Percentiles rank a stretch among this genome's conserved stretches.
phyloP scores from a whole-genome alignment of 23 tunicate genomes.

The Halocynthia aurantium region DNA sequence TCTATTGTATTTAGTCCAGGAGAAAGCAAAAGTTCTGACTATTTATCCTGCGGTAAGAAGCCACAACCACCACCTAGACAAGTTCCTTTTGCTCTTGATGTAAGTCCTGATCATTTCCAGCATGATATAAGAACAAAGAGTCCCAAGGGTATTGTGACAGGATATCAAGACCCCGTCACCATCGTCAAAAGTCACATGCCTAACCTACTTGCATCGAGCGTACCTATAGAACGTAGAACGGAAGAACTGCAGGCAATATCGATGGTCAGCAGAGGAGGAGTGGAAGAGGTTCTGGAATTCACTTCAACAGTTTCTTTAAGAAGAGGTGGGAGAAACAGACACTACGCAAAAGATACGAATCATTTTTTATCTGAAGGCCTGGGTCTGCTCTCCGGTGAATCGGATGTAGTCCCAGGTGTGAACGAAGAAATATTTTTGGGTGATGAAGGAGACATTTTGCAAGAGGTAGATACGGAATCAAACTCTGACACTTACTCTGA shows the following conservation, averaged over 20 bases:
- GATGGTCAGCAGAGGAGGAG: conserved; percentile 2
- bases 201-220: not conserved
- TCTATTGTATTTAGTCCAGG: not conserved
- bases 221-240: conserved; percentile 4
- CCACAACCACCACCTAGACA: no score
- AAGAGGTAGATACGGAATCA: no score
- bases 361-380: conserved; percentile 84
- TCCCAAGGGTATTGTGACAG: no score
- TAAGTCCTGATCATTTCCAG: no score
- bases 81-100: no score
- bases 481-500: no score
- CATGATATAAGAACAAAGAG: no score
- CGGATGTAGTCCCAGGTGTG: conserved; percentile 17
- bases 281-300: conserved; percentile 7
- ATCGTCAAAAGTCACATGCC: conserved; percentile 1
- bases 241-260: conserved; percentile 3
- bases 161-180: not conserved
- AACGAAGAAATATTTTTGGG: not conserved
- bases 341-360: conserved; percentile 1
- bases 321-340: not conserved
- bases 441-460: no score
- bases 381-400: conserved; percentile 28
- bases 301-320: not conserved
- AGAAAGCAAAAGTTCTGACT: no score
- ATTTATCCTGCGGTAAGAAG: no score